These are phyloP conservation scores for Agrenia bidenticulata DNA, from an alignment of 2,888 invertebrate species.

Conservation along the genomic window DNA sequence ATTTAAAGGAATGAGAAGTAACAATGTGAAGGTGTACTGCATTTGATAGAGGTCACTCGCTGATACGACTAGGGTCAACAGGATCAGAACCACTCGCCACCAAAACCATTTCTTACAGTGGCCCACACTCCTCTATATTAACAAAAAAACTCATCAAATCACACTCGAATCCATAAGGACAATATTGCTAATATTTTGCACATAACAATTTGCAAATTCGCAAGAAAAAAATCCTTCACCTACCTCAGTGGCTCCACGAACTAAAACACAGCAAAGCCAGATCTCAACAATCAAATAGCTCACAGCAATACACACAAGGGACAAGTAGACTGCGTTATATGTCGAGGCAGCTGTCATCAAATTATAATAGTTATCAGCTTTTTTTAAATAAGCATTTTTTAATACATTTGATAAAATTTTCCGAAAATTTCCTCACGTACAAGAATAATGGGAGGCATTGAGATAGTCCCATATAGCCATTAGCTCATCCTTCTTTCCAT, in stretches of 20 bases:
- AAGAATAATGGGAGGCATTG: conserved; percentile 24
- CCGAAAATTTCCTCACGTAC: conserved; percentile 11
- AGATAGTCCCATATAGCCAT: conserved; percentile 39
- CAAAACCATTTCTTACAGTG: conserved; percentile 41
- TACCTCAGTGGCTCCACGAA: conserved; percentile 39
- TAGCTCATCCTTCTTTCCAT: conserved; percentile 28
- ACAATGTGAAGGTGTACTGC: conserved; percentile 38
- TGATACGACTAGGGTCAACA: conserved; percentile 22
- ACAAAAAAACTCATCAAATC: neutral
- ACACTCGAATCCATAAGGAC: no score
- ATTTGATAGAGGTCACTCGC: conserved; percentile 30
- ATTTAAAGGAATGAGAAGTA: conserved; percentile 34
- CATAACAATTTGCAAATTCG: no score
- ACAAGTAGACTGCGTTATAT: conserved; percentile 38
- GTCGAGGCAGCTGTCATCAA: conserved; percentile 17
- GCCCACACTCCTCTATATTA: conserved; percentile 27
- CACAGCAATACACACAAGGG: conserved; percentile 25
- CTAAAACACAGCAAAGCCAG: conserved; percentile 42
- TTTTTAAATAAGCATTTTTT: no score
- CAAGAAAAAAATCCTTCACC: no score
- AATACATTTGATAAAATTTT: no score
- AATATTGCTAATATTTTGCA: no score
- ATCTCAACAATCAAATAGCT: conserved; percentile 39
- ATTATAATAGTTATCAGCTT: no score
- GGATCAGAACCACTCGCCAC: conserved; percentile 30